Base-by-base conservation (phyloP, 2,113 vertebrate genomes). In the Anolis carolinensis region DNA sequence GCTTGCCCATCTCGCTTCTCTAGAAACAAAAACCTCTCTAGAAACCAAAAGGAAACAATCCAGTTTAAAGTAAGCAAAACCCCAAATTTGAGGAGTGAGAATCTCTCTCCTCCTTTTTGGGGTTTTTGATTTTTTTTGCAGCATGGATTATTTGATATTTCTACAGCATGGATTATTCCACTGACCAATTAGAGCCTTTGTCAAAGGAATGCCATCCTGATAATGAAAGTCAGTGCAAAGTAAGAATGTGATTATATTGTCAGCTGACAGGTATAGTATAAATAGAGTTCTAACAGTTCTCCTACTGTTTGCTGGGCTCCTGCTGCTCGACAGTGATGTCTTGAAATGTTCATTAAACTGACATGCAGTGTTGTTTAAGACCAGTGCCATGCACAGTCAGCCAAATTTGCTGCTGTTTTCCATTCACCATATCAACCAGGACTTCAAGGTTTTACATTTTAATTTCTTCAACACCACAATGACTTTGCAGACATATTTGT, bases 281-380 rank as follows among this genome's bases (percentile, higher is more conserved):
- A 93, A 93, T 78, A 89, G 90, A 88, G 75, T 87, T 93, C 89
- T 86, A 92, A 88, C 32, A 0, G 76, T 86, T 86, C 89, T 87
- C 0, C 0, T 87, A 89, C 92, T 78, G 30, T 88, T 93, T 86
- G 67, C 81, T 78, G 72, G 85, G 76, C 80, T 93, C 85, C 83
- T 39, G n/a, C 83, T 93, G 63, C 89, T 90, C 44, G 4, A 71
- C 50, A 39, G 86, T 84, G 92, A 85, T 90, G 36, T 72, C 89
- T 88, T 85, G 87, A 94, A 90, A 90, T 75, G 87, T 91, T 93
- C 90, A 92, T 92, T 92, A 89, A 81, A 87, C 82, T 86, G 86
- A 89, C 91, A 90, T 75, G 27, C 89, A 90, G 86, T 91, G 88
- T 91, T 94, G 86, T 91, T 88, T 86, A 90, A 89, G 93, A 86